These are phyloP conservation scores for Staurois parvus DNA, from an alignment of 2,797 vertebrate genomes.

Conservation along the genomic window DNA sequence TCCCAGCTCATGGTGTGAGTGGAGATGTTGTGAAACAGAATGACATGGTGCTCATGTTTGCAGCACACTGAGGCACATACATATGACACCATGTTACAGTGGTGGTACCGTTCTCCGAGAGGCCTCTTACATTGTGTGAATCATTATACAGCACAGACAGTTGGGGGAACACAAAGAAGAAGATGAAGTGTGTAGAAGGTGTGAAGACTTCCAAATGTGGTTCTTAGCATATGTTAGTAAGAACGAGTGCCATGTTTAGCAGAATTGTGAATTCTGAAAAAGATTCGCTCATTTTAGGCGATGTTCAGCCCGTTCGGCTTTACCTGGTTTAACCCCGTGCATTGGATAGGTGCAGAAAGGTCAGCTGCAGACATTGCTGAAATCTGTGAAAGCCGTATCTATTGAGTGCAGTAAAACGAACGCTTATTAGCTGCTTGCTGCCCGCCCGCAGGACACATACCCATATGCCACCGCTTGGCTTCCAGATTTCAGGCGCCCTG, in stretches of 20 bases:
- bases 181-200: conserved; percentile 56
- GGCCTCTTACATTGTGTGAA: conserved; percentile 45
- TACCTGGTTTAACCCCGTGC: conserved; percentile 29
- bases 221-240: conserved; percentile 52
- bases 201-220: conserved; percentile 53
- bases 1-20: no score
- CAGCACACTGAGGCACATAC: conserved; percentile 26
- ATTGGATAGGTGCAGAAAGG: not conserved
- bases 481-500: no score
- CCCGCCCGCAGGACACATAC: no score
- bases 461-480: no score
- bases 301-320: conserved; percentile 5
- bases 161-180: conserved; percentile 55
- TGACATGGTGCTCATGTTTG: no score
- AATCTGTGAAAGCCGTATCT: not conserved
- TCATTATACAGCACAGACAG: conserved; percentile 54
- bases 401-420: no score
- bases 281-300: conserved; percentile 2
- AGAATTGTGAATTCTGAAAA: conserved; percentile 22
- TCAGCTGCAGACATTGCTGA: not conserved
- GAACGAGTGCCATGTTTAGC: conserved; percentile 34
- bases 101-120: conserved; percentile 42
- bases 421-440: no score
- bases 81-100: conserved; percentile 18
- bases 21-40: no score